Evolutionary conservation across 2,888 invertebrate species (phyloP), one percentile per base, ranked within the genome.

Genomic region (Hyposoter dolosus): DNA sequence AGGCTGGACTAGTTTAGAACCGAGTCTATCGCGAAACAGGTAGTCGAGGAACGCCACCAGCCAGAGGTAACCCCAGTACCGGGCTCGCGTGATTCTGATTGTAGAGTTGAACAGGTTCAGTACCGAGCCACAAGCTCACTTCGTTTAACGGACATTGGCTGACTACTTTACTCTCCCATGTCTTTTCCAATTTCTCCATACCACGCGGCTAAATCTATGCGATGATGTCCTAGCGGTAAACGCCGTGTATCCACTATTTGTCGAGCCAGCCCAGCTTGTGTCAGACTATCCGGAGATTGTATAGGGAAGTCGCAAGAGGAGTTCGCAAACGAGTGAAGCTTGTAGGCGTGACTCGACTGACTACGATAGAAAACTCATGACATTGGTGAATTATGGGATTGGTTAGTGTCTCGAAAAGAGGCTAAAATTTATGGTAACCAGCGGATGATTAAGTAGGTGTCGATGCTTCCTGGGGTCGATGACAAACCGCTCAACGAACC

Each of bases 101-200:
- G 89, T 90, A 78, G 85, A 87, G 88, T 88, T 84, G 89, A 91
- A 90, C 91, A 91, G 90, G 90, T 92, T 91, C 88, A 91, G 91
- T 84, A 56, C 71, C 53, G 75, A 68, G 68, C 71, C 63, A 68
- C 65, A 43, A 68, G 78, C 68, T 63, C 85, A 88, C 88, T 89
- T 86, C 89, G 84, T 78, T 78, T 89, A 91, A 90, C 90, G 90
- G 88, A 71, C 75, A 43, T 47, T 47, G 69, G 66, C 40, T 50
- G 47, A 72, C 81, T 65, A 47, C 50, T 63, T 81, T 53, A 45
- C 40, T 40, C 50, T 35, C 60, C 17, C 50, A n/a, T 68, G 53
- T 74, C 66, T 78, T 68, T 79, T 66, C 71, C 47, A 35, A 9
- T 23, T 35, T 66, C 50, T 32, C 50, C 28, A 35, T 28, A 60